Conservation (phyloP, 2,888 invertebrate genomes). For the Tethea ocularis region DNA sequence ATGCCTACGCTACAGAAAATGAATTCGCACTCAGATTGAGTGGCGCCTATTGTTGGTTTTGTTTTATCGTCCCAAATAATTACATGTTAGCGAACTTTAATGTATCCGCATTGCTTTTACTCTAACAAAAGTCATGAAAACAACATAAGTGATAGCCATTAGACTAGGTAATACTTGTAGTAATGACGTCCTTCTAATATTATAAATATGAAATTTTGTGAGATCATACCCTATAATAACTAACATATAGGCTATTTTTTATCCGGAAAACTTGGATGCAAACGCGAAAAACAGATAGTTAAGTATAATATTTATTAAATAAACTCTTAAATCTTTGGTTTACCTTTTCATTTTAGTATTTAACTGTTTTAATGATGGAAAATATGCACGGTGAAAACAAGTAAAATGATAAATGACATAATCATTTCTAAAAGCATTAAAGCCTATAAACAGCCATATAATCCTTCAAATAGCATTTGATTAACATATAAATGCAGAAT, state of each 20-base stretch:
- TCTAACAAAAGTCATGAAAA: not conserved
- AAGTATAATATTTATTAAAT: too few species aligned
- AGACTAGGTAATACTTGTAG: not conserved
- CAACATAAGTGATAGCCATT: too few species aligned
- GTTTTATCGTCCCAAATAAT: conserved; percentile 10
- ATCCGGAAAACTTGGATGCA: too few species aligned
- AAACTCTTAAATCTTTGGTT: too few species aligned
- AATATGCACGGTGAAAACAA: too few species aligned
- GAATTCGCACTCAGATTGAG: conserved; percentile 59
- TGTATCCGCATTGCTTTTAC: not conserved
- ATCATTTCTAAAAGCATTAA: not conserved
- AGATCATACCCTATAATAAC: too few species aligned
- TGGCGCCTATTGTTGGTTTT: conserved; percentile 35
- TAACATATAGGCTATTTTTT: too few species aligned
- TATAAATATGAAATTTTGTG: too few species aligned
- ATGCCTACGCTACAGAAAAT: conserved; percentile 63
- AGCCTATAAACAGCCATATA: not conserved
- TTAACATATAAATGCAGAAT: conserved; percentile 1
- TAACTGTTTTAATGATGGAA: not conserved
- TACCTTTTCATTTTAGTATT: too few species aligned
- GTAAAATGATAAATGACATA: not conserved
- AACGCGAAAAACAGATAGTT: too few species aligned
- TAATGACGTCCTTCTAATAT: too few species aligned
- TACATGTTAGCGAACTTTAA: not conserved
- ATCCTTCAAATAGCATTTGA: not conserved